A percentile compares a stretch with the other conserved stretches of the same genome.
Conservation (phyloP, 2,797 vertebrate genomes). For the Girardinus metallicus region DNA sequence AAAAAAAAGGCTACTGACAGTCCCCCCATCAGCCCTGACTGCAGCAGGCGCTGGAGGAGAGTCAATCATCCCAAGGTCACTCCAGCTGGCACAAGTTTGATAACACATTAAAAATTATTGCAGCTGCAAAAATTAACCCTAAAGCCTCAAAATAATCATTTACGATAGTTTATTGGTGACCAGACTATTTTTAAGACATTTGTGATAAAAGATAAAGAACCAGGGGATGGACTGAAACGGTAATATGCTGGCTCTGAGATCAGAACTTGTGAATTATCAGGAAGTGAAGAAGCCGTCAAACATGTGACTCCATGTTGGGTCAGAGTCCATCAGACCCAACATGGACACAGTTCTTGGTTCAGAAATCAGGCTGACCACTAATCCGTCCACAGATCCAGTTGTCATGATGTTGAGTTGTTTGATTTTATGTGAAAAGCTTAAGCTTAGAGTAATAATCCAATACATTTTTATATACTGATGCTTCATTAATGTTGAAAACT, state of each 20-base stretch:
- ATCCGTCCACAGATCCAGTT: background rate
- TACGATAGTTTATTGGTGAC: background rate
- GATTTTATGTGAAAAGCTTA: background rate
- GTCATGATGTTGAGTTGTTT: background rate
- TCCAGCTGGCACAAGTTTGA: background rate
- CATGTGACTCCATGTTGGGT: background rate
- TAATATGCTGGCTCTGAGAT: background rate
- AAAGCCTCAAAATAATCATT: background rate
- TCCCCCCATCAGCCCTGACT: background rate
- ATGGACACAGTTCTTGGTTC: background rate
- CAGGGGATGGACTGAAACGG: background rate
- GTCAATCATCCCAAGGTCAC: background rate
- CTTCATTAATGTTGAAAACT: background rate
- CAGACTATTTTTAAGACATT: background rate
- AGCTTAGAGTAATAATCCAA: background rate
- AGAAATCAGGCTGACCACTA: background rate
- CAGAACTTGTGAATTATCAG: background rate
- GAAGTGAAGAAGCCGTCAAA: background rate
- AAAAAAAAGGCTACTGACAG: too few relatives aligned
- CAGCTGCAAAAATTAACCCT: background rate
- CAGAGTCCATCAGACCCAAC: background rate
- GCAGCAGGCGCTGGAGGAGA: background rate
- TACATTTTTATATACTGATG: background rate
- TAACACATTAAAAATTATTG: background rate
- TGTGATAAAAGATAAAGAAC: background rate